A percentile compares a stretch with the other conserved stretches of the same genome.
These are phyloP conservation scores for Drosophila ambigua DNA, from an alignment of 1,140 invertebrate species.

Conservation along the genomic window DNA sequence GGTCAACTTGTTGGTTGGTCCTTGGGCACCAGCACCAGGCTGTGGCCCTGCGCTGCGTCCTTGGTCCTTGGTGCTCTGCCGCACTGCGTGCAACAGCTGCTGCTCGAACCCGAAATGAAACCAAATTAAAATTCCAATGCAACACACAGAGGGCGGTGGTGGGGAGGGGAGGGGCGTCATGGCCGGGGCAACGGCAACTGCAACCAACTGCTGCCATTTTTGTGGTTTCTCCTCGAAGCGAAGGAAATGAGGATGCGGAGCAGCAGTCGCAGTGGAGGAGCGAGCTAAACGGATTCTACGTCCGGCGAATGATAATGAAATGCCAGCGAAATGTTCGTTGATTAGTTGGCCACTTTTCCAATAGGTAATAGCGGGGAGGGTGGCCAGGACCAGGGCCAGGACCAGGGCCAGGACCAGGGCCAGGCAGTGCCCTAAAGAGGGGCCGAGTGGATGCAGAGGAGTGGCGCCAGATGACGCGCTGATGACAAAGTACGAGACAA, in stretches of 20 bases:
- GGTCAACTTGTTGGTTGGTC: constrained; percentile 69
- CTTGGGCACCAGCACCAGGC: too few species aligned
- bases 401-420: too few species aligned
- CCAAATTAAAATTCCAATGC: constrained; percentile 78
- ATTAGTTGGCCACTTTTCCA: constrained; percentile 66
- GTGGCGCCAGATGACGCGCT: constrained; percentile 41
- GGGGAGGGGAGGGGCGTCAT: too few species aligned
- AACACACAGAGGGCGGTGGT: constrained; percentile 17
- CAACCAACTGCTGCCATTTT: constrained; percentile 42
- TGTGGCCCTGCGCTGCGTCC: constrained; percentile 16
- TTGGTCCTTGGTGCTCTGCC: constrained; percentile 13
- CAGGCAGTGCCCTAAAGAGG: not conserved
- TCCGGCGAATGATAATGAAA: constrained; percentile 58
- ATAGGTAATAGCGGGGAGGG: constrained; percentile 21
- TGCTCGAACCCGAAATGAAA: constrained; percentile 57
- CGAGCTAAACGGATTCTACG: constrained; percentile 52
- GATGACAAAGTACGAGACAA: constrained; percentile 63
- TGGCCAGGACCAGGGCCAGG: too few species aligned
- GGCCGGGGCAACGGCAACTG: constrained; percentile 1
- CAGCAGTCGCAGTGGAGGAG: constrained; percentile 18
- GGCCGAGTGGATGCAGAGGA: not conserved
- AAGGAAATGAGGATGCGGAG: too few species aligned
- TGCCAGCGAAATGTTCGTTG: constrained; percentile 62
- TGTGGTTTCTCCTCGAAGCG: constrained; percentile 22
- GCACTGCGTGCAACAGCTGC: constrained; percentile 62